A percentile compares a stretch with the other conserved stretches of the same genome.
phyloP scores from a whole-genome alignment of 2,113 vertebrate genomes.

The Puntigrus tetrazona region DNA sequence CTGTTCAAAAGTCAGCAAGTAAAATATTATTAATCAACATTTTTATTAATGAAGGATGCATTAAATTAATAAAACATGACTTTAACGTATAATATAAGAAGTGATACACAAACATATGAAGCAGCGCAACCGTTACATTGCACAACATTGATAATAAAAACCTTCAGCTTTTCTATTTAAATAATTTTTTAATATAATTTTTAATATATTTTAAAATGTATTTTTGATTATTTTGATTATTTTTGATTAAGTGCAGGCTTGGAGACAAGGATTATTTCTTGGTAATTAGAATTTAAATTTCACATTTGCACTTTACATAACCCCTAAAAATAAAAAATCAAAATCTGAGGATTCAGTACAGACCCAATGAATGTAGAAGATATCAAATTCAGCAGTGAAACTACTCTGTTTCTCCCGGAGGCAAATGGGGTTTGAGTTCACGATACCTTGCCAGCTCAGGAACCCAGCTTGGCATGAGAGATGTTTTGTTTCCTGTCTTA shows the following conservation, averaged over 20 bases:
- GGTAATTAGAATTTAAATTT: no score
- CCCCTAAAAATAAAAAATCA: no score
- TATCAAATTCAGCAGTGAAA: slow-evolving; percentile 39
- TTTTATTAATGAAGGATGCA: background rate
- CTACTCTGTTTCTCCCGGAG: slow-evolving; percentile 19
- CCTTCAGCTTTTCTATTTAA: no score
- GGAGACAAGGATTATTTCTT: no score
- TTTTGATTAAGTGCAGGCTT: no score
- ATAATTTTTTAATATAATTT: no score
- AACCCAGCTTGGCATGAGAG: slow-evolving; percentile 18
- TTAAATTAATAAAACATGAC: background rate
- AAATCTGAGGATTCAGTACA: slow-evolving; percentile 5
- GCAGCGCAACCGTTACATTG: background rate
- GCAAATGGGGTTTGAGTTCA: background rate
- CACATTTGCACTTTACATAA: no score
- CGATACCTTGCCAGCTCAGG: slow-evolving; percentile 10
- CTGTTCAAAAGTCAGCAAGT: background rate
- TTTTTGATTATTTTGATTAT: no score
- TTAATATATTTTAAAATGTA: no score
- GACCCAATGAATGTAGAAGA: background rate
- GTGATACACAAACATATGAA: background rate
- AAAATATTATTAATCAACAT: background rate
- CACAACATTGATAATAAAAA: background rate
- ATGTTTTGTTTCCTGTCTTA: slow-evolving; percentile 27
- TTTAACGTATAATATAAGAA: no score